Base-by-base conservation (phyloP, 2,888 invertebrate species). In the Epinotia ramella region DNA sequence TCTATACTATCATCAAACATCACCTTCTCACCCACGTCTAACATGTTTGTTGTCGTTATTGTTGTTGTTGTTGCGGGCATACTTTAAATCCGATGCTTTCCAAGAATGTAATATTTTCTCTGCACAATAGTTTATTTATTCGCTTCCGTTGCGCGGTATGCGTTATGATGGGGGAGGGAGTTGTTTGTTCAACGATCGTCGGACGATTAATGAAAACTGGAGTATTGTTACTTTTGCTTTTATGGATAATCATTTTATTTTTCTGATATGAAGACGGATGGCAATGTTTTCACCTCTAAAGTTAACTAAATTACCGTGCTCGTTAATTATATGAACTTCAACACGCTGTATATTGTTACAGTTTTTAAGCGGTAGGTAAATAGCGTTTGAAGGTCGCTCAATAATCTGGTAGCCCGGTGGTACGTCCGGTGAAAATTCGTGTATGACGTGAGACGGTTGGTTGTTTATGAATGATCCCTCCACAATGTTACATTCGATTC, bases 381-480 rank as follows among this genome's bases (percentile, higher is more conserved):
- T 73, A 16, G 60, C 46, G 7, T 73, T 73, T 9, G 66, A 49
- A 1, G 73, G 73, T 2, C 16, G 28, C 24, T 73, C 73, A 5
- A 66, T 66, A 16, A 76, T 68, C 16, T 76, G 76, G 53, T 73
- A 76, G 5, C 76, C 76, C 4, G 73, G 76, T 4, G 72, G 76
- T 9, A 73, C 76, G 11, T 49, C 11, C 5, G 73, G 73, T 24
- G 73, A 67, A n/a, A 60, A 73, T 16, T 76, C 72, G 28, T 77
- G 77, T 46, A 77, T 40, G 33, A 77, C 73, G 44, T 73, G 75
- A 12, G 73, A 69, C 20, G 77, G 66, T 18, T 33, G 65, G 56
- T 75, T 73, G 68, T 77, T 77, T 53, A 77, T 62, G 53, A 77
- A 77, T 77, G 77, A 77, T 0, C 77, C 77, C 65, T 65, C 64